Conservation (phyloP, 1,140 invertebrate species). For the Drosophila ironensis region DNA sequence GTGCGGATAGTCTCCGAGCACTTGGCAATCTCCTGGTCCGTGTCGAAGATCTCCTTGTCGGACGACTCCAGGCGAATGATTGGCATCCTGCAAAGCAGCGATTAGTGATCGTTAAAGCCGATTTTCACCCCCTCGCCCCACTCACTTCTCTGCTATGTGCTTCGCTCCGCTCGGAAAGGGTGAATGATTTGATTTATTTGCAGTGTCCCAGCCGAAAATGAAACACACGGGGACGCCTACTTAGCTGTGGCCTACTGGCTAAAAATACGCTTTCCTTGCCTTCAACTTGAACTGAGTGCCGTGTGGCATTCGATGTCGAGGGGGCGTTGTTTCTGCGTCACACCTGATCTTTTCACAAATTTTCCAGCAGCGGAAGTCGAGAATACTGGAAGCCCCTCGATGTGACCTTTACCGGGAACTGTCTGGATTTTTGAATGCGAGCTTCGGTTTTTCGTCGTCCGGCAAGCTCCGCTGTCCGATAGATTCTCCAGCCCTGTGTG, state of each 20-base stretch:
- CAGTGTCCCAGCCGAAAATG: constrained; percentile 20
- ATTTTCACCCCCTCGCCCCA: constrained; percentile 6
- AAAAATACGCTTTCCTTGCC: constrained; percentile 47
- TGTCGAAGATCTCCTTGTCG: constrained; percentile 89
- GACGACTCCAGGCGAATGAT: constrained; percentile 94
- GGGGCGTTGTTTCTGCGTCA: too few species aligned
- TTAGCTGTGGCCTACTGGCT: constrained; percentile 50
- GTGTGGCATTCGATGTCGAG: not conserved
- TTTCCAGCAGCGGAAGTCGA: too few species aligned
- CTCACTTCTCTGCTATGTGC: not conserved
- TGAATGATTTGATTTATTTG: constrained; percentile 43
- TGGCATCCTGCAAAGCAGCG: constrained; percentile 85
- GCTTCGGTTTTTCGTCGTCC: too few species aligned
- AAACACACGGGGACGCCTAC: constrained; percentile 17
- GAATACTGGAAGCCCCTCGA: too few species aligned
- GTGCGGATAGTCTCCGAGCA: constrained; percentile 99
- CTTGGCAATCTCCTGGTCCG: constrained; percentile 93
- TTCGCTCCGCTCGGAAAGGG: not conserved
- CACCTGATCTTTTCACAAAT: too few species aligned
- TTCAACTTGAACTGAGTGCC: constrained; percentile 48
- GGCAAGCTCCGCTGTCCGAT: too few species aligned
- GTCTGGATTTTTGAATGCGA: too few species aligned
- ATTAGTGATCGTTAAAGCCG: too few species aligned
- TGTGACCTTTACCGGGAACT: too few species aligned
- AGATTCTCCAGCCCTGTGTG: too few species aligned